These are phyloP conservation scores for Eilema depressum DNA, from an alignment of 2,888 invertebrate genomes.

Conservation along the genomic window DNA sequence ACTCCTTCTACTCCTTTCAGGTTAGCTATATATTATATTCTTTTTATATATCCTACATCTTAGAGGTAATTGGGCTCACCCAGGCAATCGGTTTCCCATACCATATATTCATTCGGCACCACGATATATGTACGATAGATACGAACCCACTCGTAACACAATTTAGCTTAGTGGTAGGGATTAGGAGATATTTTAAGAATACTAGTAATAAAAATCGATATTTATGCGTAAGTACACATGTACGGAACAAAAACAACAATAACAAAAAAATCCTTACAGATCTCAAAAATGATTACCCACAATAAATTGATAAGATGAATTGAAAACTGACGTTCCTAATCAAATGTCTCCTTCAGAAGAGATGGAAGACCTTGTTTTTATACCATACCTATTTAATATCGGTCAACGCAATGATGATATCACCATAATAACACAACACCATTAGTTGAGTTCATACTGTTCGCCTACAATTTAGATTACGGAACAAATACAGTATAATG, in stretches of 20 bases:
- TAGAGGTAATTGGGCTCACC: background rate
- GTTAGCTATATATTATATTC: background rate
- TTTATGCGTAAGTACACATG: background rate
- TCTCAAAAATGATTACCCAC: background rate
- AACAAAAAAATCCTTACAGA: background rate
- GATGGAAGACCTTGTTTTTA: background rate
- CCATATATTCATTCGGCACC: no score
- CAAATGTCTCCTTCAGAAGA: background rate
- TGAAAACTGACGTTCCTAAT: background rate
- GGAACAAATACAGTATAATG: background rate
- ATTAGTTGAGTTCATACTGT: background rate
- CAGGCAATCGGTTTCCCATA: no score
- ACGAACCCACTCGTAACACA: background rate
- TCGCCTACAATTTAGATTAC: background rate
- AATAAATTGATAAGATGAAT: background rate
- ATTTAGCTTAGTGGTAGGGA: background rate
- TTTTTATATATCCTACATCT: background rate
- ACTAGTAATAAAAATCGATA: background rate
- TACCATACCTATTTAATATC: conserved; percentile 5
- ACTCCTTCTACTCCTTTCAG: background rate
- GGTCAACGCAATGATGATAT: conserved; percentile 11
- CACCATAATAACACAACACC: conserved; percentile 5
- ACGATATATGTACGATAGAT: no score
- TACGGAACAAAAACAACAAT: background rate
- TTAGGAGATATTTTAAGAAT: background rate